phyloP scores from a whole-genome alignment of 2,797 vertebrate species.

The Poecilia picta region DNA sequence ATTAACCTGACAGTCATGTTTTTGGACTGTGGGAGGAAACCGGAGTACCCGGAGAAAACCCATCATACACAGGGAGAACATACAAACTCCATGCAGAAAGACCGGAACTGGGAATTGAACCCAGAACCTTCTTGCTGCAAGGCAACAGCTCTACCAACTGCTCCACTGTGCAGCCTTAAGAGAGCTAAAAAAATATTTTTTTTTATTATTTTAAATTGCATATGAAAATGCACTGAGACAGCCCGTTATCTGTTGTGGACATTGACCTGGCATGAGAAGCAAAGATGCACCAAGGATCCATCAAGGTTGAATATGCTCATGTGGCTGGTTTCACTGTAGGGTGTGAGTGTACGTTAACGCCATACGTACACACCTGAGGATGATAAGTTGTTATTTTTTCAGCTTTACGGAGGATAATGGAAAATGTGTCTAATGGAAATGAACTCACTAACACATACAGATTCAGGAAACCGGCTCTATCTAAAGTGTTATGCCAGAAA shows the following conservation, averaged over 20 bases:
- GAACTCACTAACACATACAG: conserved; percentile 14
- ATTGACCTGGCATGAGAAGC: conserved; percentile 5
- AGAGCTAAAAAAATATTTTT: conserved; percentile 5
- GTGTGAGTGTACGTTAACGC: neutral
- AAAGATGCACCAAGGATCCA: neutral
- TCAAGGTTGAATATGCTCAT: neutral
- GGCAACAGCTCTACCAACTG: too few relatives aligned
- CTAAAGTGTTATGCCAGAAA: conserved; percentile 42
- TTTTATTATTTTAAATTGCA: conserved; percentile 8
- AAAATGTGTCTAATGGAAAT: conserved; percentile 42
- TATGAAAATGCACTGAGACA: conserved; percentile 17
- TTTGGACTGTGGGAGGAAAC: too few relatives aligned
- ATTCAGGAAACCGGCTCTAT: conserved; percentile 26
- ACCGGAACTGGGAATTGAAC: too few relatives aligned
- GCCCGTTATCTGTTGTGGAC: conserved; percentile 3
- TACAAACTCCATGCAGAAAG: too few relatives aligned
- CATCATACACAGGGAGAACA: too few relatives aligned
- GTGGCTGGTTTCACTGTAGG: neutral
- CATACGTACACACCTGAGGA: conserved; percentile 51
- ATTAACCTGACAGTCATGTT: too few relatives aligned
- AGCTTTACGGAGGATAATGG: conserved; percentile 20
- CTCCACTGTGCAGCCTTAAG: too few relatives aligned
- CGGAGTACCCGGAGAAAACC: too few relatives aligned
- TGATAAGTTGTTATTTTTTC: conserved; percentile 44
- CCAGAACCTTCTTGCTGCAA: too few relatives aligned